Evolutionary conservation across 2,888 invertebrate genomes (phyloP).

Genomic region (Chelonus formosanus): DNA sequence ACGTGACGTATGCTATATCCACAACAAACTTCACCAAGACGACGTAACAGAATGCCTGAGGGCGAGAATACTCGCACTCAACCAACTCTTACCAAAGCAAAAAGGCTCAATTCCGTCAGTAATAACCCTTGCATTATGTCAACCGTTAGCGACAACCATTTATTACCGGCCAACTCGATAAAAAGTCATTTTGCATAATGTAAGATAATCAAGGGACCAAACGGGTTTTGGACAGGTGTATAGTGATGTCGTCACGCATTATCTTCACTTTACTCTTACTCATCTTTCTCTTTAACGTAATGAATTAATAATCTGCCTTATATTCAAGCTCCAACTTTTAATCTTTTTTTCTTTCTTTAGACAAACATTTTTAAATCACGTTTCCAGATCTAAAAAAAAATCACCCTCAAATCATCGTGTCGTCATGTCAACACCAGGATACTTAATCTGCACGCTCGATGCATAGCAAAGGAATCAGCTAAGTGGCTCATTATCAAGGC

Average conservation of each 20-base stretch:
- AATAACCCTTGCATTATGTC: constrained; percentile 63
- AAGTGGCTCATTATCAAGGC: constrained; percentile 46
- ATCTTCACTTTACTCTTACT: constrained; percentile 36
- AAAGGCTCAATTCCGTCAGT: constrained; percentile 55
- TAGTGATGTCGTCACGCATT: constrained; percentile 39
- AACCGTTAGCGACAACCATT: constrained; percentile 62
- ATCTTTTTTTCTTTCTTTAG: not conserved
- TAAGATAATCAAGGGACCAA: constrained; percentile 57
- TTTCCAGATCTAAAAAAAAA: constrained; percentile 21
- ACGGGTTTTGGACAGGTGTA: constrained; percentile 61
- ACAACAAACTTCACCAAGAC: not conserved
- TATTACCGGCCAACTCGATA: constrained; percentile 54
- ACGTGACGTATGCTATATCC: not conserved
- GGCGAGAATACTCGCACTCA: constrained; percentile 32
- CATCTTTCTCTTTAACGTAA: constrained; percentile 27
- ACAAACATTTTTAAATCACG: no score
- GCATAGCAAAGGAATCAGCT: constrained; percentile 43
- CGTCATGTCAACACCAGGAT: constrained; percentile 30
- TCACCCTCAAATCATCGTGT: constrained; percentile 19
- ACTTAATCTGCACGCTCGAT: constrained; percentile 27
- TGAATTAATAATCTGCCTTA: constrained; percentile 18
- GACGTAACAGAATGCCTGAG: constrained; percentile 6
- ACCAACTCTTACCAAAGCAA: constrained; percentile 43
- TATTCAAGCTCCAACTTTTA: constrained; percentile 5
- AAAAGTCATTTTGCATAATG: constrained; percentile 61